Evolutionary conservation across 2,797 vertebrate species (phyloP).

Genomic region (Loriculus beryllinus): DNA sequence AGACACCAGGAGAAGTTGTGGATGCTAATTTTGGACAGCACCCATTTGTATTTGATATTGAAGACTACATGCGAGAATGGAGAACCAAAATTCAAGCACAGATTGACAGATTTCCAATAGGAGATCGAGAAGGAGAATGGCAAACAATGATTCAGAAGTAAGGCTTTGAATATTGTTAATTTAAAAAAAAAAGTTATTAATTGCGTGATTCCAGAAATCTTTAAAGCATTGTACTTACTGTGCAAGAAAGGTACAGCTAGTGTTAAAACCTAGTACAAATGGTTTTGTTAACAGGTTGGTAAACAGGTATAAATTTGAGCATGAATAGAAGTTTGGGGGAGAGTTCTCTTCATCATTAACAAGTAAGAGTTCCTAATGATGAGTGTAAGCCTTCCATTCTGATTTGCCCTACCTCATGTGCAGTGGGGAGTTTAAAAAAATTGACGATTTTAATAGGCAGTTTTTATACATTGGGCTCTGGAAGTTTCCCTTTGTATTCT

Average conservation of each 20-base stretch:
- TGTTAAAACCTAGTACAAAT: not conserved
- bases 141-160: slow-evolving; percentile 85
- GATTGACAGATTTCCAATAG: slow-evolving; percentile 81
- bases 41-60: slow-evolving; percentile 85
- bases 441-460: not conserved
- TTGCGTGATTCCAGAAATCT: not conserved
- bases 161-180: slow-evolving; percentile 17
- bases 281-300: not conserved
- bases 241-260: not conserved
- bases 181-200: not conserved
- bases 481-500: not conserved
- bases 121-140: slow-evolving; percentile 83
- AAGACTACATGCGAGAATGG: slow-evolving; percentile 85
- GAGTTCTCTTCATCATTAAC: not conserved
- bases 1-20: slow-evolving; percentile 84
- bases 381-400: not conserved
- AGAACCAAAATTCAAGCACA: slow-evolving; percentile 84
- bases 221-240: not conserved
- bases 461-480: not conserved
- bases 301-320: not conserved
- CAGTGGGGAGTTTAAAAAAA: not conserved
- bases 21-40: slow-evolving; percentile 86
- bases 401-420: not conserved
- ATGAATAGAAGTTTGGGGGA: not conserved
- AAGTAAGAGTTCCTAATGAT: not conserved